A percentile compares a stretch with the other conserved stretches of the same genome.
Conservation (phyloP, 64 coral and sea anemone genomes). For the Stylophora pistillata region DNA sequence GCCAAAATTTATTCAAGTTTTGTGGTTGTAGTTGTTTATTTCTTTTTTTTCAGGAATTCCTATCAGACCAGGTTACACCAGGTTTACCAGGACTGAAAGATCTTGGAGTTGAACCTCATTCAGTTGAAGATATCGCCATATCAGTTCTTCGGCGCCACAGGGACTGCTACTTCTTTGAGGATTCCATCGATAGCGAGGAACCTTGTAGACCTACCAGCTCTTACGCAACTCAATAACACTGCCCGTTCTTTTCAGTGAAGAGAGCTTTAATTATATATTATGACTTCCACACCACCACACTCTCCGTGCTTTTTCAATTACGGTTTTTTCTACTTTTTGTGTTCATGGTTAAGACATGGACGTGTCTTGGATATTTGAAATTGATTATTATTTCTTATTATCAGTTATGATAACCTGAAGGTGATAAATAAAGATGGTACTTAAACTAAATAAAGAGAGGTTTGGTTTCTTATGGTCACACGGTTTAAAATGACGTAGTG, state of each 20-base stretch:
- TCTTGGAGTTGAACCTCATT: slow-evolving; percentile 69
- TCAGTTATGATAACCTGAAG: neutral
- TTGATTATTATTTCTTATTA: neutral
- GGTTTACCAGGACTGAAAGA: slow-evolving; percentile 87
- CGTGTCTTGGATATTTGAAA: neutral
- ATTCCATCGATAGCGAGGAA: slow-evolving; percentile 93
- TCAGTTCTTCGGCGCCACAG: slow-evolving; percentile 90
- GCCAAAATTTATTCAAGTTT: slow-evolving; percentile 7
- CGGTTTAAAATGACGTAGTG: too few relatives aligned
- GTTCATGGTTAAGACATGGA: neutral
- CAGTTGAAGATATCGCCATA: slow-evolving; percentile 82
- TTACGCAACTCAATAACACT: slow-evolving; percentile 21
- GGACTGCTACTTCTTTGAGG: slow-evolving; percentile 84
- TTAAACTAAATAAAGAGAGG: neutral
- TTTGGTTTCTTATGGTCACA: neutral
- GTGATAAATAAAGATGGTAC: neutral
- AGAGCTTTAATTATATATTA: slow-evolving; percentile 10
- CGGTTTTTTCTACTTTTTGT: neutral
- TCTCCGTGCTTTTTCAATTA: neutral
- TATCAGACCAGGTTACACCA: slow-evolving; percentile 61
- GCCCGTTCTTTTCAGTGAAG: neutral
- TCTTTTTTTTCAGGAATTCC: slow-evolving; percentile 76
- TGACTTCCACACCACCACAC: neutral
- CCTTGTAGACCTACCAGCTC: slow-evolving; percentile 84
- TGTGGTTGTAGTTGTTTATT: neutral